Percentiles rank a stretch among this genome's conserved stretches.
phyloP scores from a whole-genome alignment of 1,140 invertebrate species.

The Steinernema khuongi region DNA sequence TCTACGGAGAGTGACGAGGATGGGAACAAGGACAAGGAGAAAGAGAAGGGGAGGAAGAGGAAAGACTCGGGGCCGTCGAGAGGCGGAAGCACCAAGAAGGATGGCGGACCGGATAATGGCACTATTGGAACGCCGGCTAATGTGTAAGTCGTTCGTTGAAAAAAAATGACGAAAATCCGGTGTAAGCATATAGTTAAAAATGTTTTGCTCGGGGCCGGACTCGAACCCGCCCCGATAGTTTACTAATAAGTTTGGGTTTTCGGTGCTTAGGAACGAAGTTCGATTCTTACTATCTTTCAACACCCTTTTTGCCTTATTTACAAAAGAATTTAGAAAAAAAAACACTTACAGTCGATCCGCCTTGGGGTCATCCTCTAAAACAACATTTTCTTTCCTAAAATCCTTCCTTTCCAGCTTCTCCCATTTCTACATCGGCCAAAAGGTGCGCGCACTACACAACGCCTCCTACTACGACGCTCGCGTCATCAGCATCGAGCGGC shows the following conservation, averaged over 20 bases:
- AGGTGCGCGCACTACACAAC: constrained; percentile 29
- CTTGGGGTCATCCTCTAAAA: too few species aligned
- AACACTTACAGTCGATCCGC: too few species aligned
- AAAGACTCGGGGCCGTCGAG: constrained; percentile 7
- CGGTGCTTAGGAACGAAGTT: too few species aligned
- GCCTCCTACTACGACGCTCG: constrained; percentile 32
- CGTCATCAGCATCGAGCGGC: constrained; percentile 21
- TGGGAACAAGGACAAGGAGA: constrained; percentile 33
- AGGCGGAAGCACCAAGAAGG: background rate
- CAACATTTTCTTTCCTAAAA: too few species aligned
- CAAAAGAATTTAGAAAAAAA: too few species aligned
- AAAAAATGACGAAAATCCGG: constrained; percentile 18
- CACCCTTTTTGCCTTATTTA: too few species aligned
- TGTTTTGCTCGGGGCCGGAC: too few species aligned
- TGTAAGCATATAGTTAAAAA: constrained; percentile 15
- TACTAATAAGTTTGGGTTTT: too few species aligned
- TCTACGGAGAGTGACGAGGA: constrained; percentile 18
- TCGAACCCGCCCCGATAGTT: too few species aligned
- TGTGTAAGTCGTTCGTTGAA: constrained; percentile 11
- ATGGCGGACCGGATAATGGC: background rate
- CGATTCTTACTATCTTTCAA: too few species aligned
- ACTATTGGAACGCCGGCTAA: background rate
- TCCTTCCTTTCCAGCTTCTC: constrained; percentile 24
- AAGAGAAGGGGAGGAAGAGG: constrained; percentile 15
- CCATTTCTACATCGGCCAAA: constrained; percentile 32